Base-by-base conservation (phyloP, 2,797 vertebrate genomes). In the Enteromius trimaculatus region DNA sequence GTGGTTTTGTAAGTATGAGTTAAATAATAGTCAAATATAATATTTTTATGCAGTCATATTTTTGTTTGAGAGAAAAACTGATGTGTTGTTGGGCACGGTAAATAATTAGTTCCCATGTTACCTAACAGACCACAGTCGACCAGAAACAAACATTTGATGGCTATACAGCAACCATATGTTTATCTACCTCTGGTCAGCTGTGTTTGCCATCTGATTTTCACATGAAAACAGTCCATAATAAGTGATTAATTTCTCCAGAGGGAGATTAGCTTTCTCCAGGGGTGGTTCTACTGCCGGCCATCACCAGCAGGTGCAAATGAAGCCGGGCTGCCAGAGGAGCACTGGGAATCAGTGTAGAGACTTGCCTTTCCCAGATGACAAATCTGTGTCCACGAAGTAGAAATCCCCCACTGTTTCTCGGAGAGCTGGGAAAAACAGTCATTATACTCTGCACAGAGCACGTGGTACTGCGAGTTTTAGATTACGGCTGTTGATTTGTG, bases 271-370 rank as follows among this genome's bases (percentile, higher is more conserved):
- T 16, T 37, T 77, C 8, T 29, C 31, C 14, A 17, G 29, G 53
- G 71, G 16, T 55, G 21, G 51, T 78, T 76, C 80, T 85, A 34
- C 69, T 13, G 77, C 44, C 16, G 21, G 8, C 39, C n/a, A 17
- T 29, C 13, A 21, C 21, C 26, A 83, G 84, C 86, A 88, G 87
- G 87, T 89, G 84, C 60, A 82, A 79, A 86, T 87, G 81, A 88
- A 84, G 74, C 42, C 2, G 34, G 66, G 42, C 70, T 55, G 3
- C 39, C 70, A 3, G 10, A 71, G 31, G 49, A 72, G 51, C 16
- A 2, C 62, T 62, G 75, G 34, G 84, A 83, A 37, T 31, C 76
- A 31, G 78, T 26, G 16, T 47, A 34, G 51, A 64, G 78, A 21
- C 29, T 51, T 76, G 64, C 49, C n/a, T 34, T 16, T 49, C 75